Evolutionary conservation across 1,140 invertebrate genomes (phyloP).

Genomic region (Calephelis nemesis): DNA sequence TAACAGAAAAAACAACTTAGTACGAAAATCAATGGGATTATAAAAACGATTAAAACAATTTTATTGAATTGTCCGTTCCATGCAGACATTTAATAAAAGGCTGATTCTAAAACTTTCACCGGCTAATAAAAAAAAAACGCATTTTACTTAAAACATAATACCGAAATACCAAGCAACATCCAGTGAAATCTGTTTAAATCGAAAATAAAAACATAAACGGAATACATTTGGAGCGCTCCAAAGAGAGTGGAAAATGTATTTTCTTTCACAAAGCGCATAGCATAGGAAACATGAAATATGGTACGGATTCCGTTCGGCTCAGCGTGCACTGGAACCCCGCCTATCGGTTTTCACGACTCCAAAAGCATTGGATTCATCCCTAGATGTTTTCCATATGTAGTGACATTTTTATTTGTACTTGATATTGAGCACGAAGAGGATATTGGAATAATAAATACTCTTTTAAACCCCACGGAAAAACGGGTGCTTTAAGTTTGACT

Average conservation of each 20-base stretch:
- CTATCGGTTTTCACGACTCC: constrained; percentile 65
- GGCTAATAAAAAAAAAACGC: constrained; percentile 20
- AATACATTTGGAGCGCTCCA: constrained; percentile 52
- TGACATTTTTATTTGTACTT: constrained; percentile 16
- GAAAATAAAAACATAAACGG: constrained; percentile 24
- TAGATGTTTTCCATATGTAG: constrained; percentile 53
- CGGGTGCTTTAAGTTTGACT: too few species aligned
- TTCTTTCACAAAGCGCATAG: constrained; percentile 75
- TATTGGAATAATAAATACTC: neutral
- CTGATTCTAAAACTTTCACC: too few species aligned
- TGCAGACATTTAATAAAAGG: too few species aligned
- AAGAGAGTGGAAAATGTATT: constrained; percentile 73
- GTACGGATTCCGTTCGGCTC: constrained; percentile 69
- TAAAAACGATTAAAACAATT: too few species aligned
- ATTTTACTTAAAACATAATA: neutral
- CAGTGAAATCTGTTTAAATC: constrained; percentile 18
- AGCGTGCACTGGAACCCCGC: constrained; percentile 55
- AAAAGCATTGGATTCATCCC: constrained; percentile 58
- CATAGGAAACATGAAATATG: constrained; percentile 74
- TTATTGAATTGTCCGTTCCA: too few species aligned
- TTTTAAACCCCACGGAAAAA: neutral
- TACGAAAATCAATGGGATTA: too few species aligned
- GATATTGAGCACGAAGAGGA: constrained; percentile 1
- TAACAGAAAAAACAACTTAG: too few species aligned
- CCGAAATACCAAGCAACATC: constrained; percentile 7